phyloP scores from a whole-genome alignment of 1,140 invertebrate genomes.

The Battus philenor region DNA sequence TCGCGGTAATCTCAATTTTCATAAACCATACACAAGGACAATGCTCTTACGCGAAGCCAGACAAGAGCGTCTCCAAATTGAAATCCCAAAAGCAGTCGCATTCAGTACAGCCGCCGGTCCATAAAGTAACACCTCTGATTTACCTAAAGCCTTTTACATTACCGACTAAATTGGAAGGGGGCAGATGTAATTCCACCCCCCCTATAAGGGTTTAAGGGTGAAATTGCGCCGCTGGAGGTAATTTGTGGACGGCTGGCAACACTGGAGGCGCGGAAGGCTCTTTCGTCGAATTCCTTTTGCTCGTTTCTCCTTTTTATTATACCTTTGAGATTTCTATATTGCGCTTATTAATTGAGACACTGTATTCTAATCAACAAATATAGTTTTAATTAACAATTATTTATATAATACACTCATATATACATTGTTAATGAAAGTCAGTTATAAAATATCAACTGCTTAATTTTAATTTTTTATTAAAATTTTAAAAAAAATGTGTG shows the following conservation, averaged over 20 bases:
- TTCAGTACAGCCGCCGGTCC: conserved; percentile 21
- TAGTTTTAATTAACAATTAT: no score
- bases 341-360: no score
- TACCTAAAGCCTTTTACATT: conserved; percentile 44
- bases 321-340: no score
- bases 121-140: conserved; percentile 44
- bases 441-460: no score
- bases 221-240: conserved; percentile 20
- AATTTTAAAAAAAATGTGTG: no score
- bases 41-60: background rate
- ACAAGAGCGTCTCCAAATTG: conserved; percentile 1
- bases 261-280: conserved; percentile 1
- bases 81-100: conserved; percentile 13
- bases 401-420: no score
- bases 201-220: conserved; percentile 23
- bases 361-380: no score
- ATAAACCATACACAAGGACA: conserved; percentile 1
- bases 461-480: no score
- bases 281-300: conserved; percentile 1
- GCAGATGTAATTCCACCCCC: conserved; percentile 25
- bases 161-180: conserved; percentile 45
- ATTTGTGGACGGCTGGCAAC: conserved; percentile 18
- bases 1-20: background rate
- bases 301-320: conserved; percentile 1
- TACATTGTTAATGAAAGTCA: no score